These are phyloP conservation scores for Scelioninae gen. 1 DNA, from an alignment of 2,888 invertebrate species.

Conservation along the genomic window DNA sequence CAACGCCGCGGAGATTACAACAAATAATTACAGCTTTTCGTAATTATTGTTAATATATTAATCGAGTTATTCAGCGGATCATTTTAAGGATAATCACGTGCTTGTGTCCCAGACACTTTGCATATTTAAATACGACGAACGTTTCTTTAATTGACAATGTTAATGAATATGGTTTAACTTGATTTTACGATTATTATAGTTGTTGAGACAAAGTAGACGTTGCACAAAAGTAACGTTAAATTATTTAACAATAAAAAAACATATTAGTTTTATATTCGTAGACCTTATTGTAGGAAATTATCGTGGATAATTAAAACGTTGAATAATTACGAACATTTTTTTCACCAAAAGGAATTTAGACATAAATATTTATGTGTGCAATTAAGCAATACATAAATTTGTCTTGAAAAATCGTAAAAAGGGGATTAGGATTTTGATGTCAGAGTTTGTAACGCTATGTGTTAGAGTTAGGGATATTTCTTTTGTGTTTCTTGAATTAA, in stretches of 20 bases:
- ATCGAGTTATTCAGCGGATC: constrained; percentile 14
- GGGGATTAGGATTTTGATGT: too few species aligned
- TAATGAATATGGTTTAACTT: background rate
- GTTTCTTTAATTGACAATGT: constrained; percentile 5
- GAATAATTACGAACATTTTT: too few species aligned
- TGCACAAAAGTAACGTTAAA: background rate
- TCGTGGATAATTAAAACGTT: background rate
- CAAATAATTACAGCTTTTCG: constrained; percentile 36
- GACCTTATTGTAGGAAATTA: background rate
- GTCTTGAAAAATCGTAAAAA: too few species aligned
- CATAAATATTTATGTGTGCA: too few species aligned
- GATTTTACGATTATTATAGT: background rate
- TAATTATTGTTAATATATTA: constrained; percentile 52
- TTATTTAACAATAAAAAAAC: background rate
- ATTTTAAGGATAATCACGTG: constrained; percentile 19
- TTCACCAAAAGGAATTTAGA: too few species aligned
- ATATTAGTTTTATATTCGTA: background rate
- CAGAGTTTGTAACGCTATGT: too few species aligned
- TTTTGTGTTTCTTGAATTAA: too few species aligned
- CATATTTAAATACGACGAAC: background rate
- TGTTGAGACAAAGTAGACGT: background rate
- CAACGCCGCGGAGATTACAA: constrained; percentile 43
- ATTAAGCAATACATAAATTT: too few species aligned
- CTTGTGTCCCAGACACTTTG: background rate
- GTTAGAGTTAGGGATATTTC: too few species aligned